Evolutionary conservation across 2,113 vertebrate genomes (phyloP).

Genomic region (Hyperopisus bebe): DNA sequence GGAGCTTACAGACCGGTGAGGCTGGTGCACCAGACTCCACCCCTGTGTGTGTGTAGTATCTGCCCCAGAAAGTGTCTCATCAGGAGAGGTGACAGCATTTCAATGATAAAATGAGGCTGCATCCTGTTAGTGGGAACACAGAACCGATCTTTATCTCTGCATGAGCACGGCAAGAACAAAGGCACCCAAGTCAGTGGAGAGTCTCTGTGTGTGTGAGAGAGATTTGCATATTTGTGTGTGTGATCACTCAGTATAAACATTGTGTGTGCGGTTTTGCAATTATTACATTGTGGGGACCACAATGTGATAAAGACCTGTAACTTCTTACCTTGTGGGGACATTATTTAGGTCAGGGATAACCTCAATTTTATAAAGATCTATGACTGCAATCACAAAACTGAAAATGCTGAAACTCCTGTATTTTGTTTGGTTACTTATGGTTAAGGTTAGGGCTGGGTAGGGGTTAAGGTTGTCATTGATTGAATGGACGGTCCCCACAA

Average conservation of each 20-base stretch:
- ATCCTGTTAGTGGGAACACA: neutral
- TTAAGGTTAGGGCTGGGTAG: too few relatives aligned
- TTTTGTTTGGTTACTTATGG: too few relatives aligned
- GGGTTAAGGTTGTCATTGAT: neutral
- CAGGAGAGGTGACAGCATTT: slow-evolving; percentile 32
- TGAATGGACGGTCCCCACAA: neutral
- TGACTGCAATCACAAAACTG: too few relatives aligned
- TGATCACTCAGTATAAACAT: neutral
- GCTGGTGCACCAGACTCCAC: neutral
- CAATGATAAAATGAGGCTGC: slow-evolving; percentile 30
- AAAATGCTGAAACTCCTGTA: too few relatives aligned
- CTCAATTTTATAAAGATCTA: too few relatives aligned
- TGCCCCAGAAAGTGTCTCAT: neutral
- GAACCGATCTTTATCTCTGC: neutral
- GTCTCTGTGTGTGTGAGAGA: neutral
- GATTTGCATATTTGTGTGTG: neutral
- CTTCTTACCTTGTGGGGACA: too few relatives aligned
- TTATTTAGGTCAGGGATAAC: too few relatives aligned
- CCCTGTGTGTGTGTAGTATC: neutral
- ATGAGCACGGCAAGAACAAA: neutral
- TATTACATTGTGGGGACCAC: too few relatives aligned
- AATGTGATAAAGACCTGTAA: neutral
- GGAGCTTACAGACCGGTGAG: neutral
- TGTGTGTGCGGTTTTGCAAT: neutral
- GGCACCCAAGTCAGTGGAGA: neutral